Evolutionary conservation across 2,888 invertebrate genomes (phyloP).

Genomic region (Eupelmus urozonus): DNA sequence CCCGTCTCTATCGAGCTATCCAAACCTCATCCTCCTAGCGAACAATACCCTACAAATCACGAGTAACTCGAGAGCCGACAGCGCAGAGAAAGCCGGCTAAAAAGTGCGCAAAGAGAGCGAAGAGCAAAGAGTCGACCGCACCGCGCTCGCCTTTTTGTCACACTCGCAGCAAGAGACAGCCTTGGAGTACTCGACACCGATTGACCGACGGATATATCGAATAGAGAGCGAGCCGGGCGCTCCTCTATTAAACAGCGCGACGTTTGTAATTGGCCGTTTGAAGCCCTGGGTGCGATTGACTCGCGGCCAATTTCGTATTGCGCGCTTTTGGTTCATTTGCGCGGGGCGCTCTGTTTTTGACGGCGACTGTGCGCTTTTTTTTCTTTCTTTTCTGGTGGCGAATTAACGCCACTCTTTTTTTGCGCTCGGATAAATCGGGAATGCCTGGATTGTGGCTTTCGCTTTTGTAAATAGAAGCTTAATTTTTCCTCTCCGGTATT

Average conservation of each 20-base stretch:
- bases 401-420: too few relatives aligned
- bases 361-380: neutral
- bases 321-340: neutral
- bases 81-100: neutral
- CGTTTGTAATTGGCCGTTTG: conserved; percentile 47
- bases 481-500: too few relatives aligned
- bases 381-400: too few relatives aligned
- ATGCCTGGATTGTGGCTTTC: too few relatives aligned
- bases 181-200: conserved; percentile 15
- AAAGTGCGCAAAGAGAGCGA: too few relatives aligned
- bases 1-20: too few relatives aligned
- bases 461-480: too few relatives aligned
- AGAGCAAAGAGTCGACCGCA: too few relatives aligned
- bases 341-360: neutral
- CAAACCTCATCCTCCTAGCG: too few relatives aligned
- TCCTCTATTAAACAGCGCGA: conserved; percentile 35
- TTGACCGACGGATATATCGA: conserved; percentile 51
- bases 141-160: conserved; percentile 2
- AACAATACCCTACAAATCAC: too few relatives aligned
- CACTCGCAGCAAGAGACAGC: neutral
- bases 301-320: conserved; percentile 21
- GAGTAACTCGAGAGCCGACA: too few relatives aligned
- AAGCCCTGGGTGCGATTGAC: conserved; percentile 10
- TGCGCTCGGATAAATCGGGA: too few relatives aligned
- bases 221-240: conserved; percentile 5